phyloP scores from a whole-genome alignment of 2,888 invertebrate genomes.

The Acleris literana region DNA sequence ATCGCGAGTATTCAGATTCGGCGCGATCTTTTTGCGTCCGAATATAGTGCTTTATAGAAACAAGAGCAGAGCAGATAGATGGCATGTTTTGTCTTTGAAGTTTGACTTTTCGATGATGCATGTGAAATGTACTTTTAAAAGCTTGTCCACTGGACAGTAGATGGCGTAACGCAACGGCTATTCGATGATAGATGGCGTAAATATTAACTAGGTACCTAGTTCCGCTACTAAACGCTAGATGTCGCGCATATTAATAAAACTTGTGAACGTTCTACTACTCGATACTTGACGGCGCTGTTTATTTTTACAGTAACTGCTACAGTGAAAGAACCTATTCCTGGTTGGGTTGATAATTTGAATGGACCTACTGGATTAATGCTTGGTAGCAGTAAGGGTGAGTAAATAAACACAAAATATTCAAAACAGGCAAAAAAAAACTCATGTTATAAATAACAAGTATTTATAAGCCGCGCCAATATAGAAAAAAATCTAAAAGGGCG shows the following conservation, averaged over 20 bases:
- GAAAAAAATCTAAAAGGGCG: no score
- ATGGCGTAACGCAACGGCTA: neutral
- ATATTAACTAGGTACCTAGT: neutral
- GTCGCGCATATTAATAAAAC: neutral
- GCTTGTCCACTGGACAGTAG: neutral
- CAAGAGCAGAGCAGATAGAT: no score
- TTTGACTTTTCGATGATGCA: neutral
- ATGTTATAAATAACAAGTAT: no score
- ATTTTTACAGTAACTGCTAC: slow-evolving; percentile 88
- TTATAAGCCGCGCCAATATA: no score
- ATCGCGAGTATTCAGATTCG: no score
- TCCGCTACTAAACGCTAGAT: neutral
- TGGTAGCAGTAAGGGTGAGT: slow-evolving; percentile 89
- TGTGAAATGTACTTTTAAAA: neutral
- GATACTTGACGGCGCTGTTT: no score
- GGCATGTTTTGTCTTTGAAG: neutral
- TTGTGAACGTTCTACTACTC: no score
- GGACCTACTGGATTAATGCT: slow-evolving; percentile 94
- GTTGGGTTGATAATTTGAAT: slow-evolving; percentile 96
- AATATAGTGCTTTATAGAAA: no score
- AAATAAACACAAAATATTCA: neutral
- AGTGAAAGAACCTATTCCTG: slow-evolving; percentile 89
- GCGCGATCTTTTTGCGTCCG: no score
- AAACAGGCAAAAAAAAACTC: no score
- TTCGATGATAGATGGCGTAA: neutral